These are phyloP conservation scores for Ceryle rudis DNA, from an alignment of 2,797 vertebrate genomes.

Conservation along the genomic window DNA sequence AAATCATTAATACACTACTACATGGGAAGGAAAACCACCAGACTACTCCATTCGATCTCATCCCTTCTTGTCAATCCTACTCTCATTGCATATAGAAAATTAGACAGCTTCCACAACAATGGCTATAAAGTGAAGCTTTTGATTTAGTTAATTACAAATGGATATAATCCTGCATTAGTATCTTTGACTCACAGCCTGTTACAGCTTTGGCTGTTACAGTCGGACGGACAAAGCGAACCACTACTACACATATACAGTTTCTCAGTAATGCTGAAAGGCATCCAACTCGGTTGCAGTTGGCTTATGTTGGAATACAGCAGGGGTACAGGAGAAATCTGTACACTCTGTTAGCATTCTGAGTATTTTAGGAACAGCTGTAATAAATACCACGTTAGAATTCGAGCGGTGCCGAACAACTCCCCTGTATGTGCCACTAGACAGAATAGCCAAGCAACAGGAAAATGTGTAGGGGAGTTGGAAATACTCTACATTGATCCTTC, in stretches of 20 bases:
- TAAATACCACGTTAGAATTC: background rate
- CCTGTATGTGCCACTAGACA: background rate
- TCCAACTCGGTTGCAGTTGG: background rate
- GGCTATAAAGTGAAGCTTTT: background rate
- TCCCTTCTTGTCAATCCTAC: background rate
- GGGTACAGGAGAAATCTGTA: background rate
- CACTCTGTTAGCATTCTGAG: accelerated
- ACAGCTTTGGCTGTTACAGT: background rate
- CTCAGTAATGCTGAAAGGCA: background rate
- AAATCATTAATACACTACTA: background rate
- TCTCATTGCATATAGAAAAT: background rate
- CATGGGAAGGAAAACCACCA: background rate
- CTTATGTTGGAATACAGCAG: background rate
- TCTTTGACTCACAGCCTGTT: background rate
- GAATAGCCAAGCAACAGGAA: background rate
- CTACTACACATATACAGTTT: accelerated
- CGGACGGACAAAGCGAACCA: background rate
- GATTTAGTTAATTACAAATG: background rate
- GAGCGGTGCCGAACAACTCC: background rate
- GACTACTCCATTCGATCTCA: background rate
- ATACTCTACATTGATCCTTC: background rate
- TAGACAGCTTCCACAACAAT: background rate
- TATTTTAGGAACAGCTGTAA: background rate
- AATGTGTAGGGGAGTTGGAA: accelerated
- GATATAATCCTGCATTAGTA: background rate